Base-by-base conservation (phyloP, 2,888 invertebrate species). In the Conops quadrifasciatus region DNA sequence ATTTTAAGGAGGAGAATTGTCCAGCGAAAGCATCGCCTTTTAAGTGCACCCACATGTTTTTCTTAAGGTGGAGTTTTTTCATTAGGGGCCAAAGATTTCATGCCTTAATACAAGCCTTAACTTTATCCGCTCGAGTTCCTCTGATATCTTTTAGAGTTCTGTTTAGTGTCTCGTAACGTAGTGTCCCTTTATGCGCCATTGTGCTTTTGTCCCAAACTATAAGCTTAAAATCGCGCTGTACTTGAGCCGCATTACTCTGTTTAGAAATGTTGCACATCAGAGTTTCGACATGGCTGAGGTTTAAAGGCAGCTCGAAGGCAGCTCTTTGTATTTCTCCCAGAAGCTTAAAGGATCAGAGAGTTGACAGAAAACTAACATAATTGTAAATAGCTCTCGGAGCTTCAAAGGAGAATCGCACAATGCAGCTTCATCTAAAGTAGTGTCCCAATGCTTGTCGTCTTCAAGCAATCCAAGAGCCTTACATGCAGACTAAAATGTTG, bases 51-150 rank as follows among this genome's bases (percentile, higher is more conserved):
- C 45, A 88, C 77, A 71, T 87, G 11, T 71, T 85, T 21, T 78
- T 88, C 7, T 77, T 88, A 5, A 87, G 49, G 16, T 49, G n/a
- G 49, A 49, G 49, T 49, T 49, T 49, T 49, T 49, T 11, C n/a
- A 49, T 49, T 62, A 36, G 58, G 28, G 51, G 70, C 64, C 24
- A 67, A 26, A 51, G 67, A 53, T 65, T 65, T 66, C 43, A 21
- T 19, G 51, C 51, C 47, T 45, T 19, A 19, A 64, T 28, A 24
- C 24, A 24, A 56, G 49, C 49, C 49, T 49, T 49, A 49, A 49
- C 49, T 49, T 49, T n/a, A 16, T 49, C 16, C 11, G 49, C 49
- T 49, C 49, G 49, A 7, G 49, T 7, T 16, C 36, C 60, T 13
- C 72, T 68, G 15, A 75, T 21, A 69, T 76, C 75, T 75, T 75